Base-by-base conservation (phyloP, 2,113 vertebrate species). In the Aspidoscelis tigris region DNA sequence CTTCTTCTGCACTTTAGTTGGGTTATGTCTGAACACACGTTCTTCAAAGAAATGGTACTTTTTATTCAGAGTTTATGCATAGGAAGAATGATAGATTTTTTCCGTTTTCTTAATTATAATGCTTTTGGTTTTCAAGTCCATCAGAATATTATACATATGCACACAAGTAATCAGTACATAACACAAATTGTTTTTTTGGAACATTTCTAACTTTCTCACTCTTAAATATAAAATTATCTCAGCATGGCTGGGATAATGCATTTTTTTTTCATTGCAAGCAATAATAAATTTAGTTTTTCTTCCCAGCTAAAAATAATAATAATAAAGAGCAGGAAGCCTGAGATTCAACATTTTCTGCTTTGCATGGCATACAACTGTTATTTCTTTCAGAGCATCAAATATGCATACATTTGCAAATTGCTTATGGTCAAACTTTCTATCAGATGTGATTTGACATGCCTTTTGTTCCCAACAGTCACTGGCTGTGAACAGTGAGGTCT, bases 1-100 rank as follows among this genome's bases (percentile, higher is more conserved):
- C 33, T 1, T 50, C 9, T 79, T 43, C 44, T 73, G 43, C 58
- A 43, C 74, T 71, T 85, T 44, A 26, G 20, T 53, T n/a, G 20
- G 43, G 24, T 14, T 66, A 50, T 39, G 5, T 64, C 7, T 79
- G n/a, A 66, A 47, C 39, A 16, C 50, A 64, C 3, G 39, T 39
- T 39, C 26, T 66, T 47, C 33, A 82, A 84, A 72, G 94, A 91
- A 94, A 94, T 93, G 94, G 91, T 85, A 86, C 87, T 95, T 95
- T 95, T 95, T 96, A 96, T 95, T 96, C 93, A 94, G 84, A 88
- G 91, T 94, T 93, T 74, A 92, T 93, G 87, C 58, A 76, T 78
- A 9, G n/a, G 33, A 70, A 70, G 83, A 47, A 81, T 14, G 43
- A 76, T 65, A 14, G 68, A 41, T 47, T 39, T 73, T 22, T 84